Conservation (phyloP, 2,797 vertebrate genomes). For the Rhynchonycteris naso region DNA sequence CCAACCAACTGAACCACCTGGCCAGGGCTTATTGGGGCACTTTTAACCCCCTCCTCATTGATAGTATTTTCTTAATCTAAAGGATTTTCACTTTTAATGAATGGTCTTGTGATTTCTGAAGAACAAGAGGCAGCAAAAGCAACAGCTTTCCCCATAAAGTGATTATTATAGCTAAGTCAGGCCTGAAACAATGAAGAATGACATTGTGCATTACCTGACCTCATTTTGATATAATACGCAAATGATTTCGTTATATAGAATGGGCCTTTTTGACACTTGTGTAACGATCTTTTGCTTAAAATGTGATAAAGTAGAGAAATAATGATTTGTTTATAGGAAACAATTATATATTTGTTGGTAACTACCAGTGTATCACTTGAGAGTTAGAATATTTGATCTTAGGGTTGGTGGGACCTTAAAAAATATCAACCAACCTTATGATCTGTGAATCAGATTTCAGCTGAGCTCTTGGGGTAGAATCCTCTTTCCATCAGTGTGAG, state of each 20-base stretch:
- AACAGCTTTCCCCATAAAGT: not conserved
- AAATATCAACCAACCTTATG: not conserved
- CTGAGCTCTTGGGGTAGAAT: not conserved
- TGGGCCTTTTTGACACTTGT: not conserved
- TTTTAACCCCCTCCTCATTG: not conserved
- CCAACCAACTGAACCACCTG: not conserved
- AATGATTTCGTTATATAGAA: constrained; percentile 38
- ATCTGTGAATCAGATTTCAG: not conserved
- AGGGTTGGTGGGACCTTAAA: not conserved
- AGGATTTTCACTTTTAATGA: constrained; percentile 19
- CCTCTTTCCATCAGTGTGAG: not conserved
- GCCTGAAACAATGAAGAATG: constrained; percentile 32
- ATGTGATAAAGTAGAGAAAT: constrained; percentile 12
- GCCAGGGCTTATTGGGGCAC: not conserved
- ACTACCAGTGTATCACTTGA: not conserved
- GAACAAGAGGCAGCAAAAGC: not conserved
- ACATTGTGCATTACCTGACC: not conserved
- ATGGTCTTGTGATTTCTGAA: not conserved
- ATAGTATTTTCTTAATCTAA: constrained; percentile 29
- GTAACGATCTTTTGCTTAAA: constrained; percentile 26
- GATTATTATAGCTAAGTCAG: not conserved
- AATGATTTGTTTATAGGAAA: constrained; percentile 13
- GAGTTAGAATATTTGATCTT: constrained; percentile 3
- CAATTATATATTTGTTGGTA: constrained; percentile 2
- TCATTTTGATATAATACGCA: not conserved